phyloP scores from a whole-genome alignment of 2,888 invertebrate genomes.

The Cyaniris semiargus region DNA sequence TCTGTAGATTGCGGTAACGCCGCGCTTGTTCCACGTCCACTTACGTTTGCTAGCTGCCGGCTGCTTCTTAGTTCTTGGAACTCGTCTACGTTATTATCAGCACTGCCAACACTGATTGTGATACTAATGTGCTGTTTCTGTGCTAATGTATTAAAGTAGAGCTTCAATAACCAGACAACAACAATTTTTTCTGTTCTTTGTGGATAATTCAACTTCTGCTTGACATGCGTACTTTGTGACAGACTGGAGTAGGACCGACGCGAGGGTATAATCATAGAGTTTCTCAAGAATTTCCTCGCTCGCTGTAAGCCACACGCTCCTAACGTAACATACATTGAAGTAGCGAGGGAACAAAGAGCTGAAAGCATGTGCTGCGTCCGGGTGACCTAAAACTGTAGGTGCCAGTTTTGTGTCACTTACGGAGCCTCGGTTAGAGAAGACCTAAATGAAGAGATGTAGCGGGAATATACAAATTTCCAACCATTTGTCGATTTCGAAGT shows the following conservation, averaged over 20 bases:
- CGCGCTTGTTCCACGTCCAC: not conserved
- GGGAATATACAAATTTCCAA: not conserved
- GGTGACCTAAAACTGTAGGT: constrained; percentile 74
- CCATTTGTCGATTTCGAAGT: not conserved
- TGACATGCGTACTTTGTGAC: not conserved
- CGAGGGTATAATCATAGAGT: not conserved
- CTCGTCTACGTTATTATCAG: not conserved
- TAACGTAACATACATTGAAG: constrained; percentile 38
- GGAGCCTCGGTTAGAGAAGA: constrained; percentile 18
- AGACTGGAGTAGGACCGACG: not conserved
- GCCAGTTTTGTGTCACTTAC: constrained; percentile 54
- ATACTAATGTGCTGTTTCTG: too few relatives aligned
- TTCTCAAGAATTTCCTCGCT: constrained; percentile 16
- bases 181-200: not conserved
- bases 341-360: constrained; percentile 49
- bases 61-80: not conserved
- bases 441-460: constrained; percentile 31
- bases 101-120: too few relatives aligned
- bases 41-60: not conserved
- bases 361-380: constrained; percentile 55
- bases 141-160: too few relatives aligned
- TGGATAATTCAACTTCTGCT: not conserved
- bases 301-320: constrained; percentile 29
- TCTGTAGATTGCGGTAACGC: not conserved
- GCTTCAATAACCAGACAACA: not conserved